Evolutionary conservation across 2,888 invertebrate species (phyloP), one percentile per base, ranked within the genome.

Genomic region (Pheosia gnoma): DNA sequence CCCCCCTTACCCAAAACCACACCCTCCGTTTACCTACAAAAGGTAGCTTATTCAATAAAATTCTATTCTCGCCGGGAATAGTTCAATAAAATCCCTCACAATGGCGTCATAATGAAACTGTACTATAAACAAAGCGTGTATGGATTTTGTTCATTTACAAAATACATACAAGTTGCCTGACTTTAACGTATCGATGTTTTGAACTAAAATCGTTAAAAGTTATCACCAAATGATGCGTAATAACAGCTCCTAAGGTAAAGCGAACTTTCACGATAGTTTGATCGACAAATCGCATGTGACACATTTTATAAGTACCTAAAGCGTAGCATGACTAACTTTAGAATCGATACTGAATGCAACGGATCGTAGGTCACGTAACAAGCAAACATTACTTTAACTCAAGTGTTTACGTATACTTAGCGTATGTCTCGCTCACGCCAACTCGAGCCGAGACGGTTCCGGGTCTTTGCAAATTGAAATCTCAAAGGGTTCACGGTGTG

Each of bases 401-500:
- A 57, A 59, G 59, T 70, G 74, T 74, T 70, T 67, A n/a, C n/a
- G n/a, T n/a, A 67, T 72, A 73, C 66, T 74, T 60, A 65, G 55
- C 59, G 66, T 66, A 59, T 47, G 6, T 53, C 72, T 70, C 70
- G 38, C 62, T 62, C 65, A 11, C 60, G 56, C 43, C 25, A 10
- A 0, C 56, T 41, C 13, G 13, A 41, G 8, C 56, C 61, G 54
- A 58, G 62, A 61, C 59, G 68, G 67, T 67, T 71, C 72, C 72
- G 72, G 78, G 75, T 85, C 83, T 79, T 84, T 79, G 84, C 86
- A 88, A 89, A 90, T 89, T 90, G 89, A 89, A 89, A 88, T 88
- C 82, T 86, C 86, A 86, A 89, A 87, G 90, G 90, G 87, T 86
- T 88, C 79, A 80, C 76, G 77, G 72, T 78, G 76, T 76, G 59